Evolutionary conservation across 2,113 vertebrate genomes (phyloP).

Genomic region (Phyllostomus hastatus): DNA sequence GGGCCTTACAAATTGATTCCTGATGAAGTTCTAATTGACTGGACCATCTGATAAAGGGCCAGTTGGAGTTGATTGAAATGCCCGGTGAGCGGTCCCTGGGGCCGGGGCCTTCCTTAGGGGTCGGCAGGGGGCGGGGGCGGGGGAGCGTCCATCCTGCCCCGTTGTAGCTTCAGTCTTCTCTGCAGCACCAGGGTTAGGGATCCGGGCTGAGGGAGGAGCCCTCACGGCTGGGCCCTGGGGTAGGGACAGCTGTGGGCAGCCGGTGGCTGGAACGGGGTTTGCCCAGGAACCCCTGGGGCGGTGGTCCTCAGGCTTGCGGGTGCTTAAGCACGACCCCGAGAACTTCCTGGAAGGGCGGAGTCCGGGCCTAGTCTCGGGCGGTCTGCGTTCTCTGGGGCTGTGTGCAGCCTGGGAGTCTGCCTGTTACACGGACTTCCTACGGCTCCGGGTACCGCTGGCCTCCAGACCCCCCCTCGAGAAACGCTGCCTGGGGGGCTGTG

Average conservation of each 20-base stretch:
- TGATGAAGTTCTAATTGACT: conserved; percentile 89
- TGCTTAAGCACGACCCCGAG: background rate
- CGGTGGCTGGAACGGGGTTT: conserved; percentile 59
- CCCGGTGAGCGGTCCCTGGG: conserved; percentile 62
- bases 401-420: background rate
- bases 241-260: conserved; percentile 62
- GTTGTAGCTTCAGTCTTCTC: conserved; percentile 73
- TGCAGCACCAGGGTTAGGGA: conserved; percentile 77
- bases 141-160: conserved; percentile 77
- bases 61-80: conserved; percentile 73
- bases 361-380: background rate
- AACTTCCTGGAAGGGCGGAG: background rate
- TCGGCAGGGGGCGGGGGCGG: conserved; percentile 46
- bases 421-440: background rate
- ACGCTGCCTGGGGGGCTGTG: background rate
- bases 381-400: background rate
- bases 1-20: conserved; percentile 87
- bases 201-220: conserved; percentile 74
- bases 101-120: conserved; percentile 62
- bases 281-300: background rate
- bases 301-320: background rate
- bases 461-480: background rate
- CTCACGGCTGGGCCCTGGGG: conserved; percentile 68
- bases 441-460: background rate
- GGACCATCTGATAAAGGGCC: conserved; percentile 78